These are phyloP conservation scores for Pogoniulus pusillus DNA, from an alignment of 2,797 vertebrate genomes.

Conservation along the genomic window DNA sequence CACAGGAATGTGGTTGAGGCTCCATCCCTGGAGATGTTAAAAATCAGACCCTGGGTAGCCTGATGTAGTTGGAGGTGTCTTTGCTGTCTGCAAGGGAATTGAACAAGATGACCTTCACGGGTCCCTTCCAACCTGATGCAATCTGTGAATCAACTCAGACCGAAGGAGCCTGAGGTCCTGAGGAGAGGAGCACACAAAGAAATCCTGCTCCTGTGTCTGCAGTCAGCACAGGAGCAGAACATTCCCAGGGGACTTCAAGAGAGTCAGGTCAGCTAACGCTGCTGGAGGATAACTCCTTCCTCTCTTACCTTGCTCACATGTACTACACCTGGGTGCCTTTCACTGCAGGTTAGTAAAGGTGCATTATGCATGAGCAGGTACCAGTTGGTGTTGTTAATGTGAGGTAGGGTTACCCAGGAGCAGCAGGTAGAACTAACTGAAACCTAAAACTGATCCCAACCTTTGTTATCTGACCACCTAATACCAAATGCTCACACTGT, in stretches of 20 bases:
- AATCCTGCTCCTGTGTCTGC: accelerated
- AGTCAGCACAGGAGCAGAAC: accelerated
- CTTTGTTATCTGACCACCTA: background rate
- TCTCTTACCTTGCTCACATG: background rate
- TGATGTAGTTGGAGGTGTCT: too few relatives aligned
- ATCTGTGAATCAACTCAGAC: too few relatives aligned
- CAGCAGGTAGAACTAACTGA: conserved; percentile 4
- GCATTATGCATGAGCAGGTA: conserved; percentile 33
- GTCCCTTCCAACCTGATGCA: too few relatives aligned
- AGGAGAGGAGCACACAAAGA: background rate
- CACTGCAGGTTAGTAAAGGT: conserved; percentile 33
- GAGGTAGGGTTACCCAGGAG: conserved; percentile 12
- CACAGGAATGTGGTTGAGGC: too few relatives aligned
- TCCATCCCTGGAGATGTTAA: too few relatives aligned
- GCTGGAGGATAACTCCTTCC: background rate
- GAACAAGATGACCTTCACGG: too few relatives aligned
- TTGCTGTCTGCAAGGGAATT: too few relatives aligned
- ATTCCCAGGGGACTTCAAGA: background rate
- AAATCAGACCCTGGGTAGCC: too few relatives aligned
- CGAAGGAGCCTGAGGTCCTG: background rate
- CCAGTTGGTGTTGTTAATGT: background rate
- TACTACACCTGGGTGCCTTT: background rate
- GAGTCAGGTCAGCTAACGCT: background rate
- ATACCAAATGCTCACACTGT: background rate
- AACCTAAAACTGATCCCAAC: background rate